Percentiles rank a stretch among this genome's conserved stretches.
Evolutionary conservation across 2,113 vertebrate species (phyloP).

Genomic region (Sorex fumeus): DNA sequence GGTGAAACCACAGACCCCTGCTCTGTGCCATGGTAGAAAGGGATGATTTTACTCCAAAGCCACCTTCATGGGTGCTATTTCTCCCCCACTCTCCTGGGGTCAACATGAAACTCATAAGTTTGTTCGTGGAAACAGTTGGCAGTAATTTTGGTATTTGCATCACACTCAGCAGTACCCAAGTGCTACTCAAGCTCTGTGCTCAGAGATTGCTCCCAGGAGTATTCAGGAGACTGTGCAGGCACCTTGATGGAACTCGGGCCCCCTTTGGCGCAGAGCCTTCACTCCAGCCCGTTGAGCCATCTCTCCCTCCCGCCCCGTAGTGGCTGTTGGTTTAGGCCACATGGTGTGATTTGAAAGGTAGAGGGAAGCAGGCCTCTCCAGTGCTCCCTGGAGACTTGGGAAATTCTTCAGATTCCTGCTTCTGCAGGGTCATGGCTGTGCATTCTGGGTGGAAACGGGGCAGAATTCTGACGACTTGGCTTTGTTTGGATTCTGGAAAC

Average conservation of each 20-base stretch:
- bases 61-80: neutral
- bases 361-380: conserved; percentile 22
- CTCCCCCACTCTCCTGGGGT: neutral
- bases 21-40: neutral
- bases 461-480: neutral
- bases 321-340: neutral
- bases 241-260: too few relatives aligned
- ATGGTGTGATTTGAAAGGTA: conserved; percentile 17
- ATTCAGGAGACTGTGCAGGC: too few relatives aligned
- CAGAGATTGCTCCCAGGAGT: too few relatives aligned
- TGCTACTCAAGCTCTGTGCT: too few relatives aligned
- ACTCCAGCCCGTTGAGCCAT: too few relatives aligned
- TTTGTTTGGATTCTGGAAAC: conserved; percentile 14
- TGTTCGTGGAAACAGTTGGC: neutral
- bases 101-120: accelerated
- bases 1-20: neutral
- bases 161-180: too few relatives aligned
- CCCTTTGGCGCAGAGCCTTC: too few relatives aligned
- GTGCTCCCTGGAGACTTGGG: conserved; percentile 67
- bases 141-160: too few relatives aligned
- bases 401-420: conserved; percentile 75
- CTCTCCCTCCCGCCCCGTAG: too few relatives aligned
- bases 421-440: conserved; percentile 24
- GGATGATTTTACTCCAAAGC: neutral
- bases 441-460: conserved; percentile 35